Percentiles rank a stretch among this genome's conserved stretches.
phyloP scores from a whole-genome alignment of 2,113 vertebrate species.

The Spilogale gracilis region DNA sequence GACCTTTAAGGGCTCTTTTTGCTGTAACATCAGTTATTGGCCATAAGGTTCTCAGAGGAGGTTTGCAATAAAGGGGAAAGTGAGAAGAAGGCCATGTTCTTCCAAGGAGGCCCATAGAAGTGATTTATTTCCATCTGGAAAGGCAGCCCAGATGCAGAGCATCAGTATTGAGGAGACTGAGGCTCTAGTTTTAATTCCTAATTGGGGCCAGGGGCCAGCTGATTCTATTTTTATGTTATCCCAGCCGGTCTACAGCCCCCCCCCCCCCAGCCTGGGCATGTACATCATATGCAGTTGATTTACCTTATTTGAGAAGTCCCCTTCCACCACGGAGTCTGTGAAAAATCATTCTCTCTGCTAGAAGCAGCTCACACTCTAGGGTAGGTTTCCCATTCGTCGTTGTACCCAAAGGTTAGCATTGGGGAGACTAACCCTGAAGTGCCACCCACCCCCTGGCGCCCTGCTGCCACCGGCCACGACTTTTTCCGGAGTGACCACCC shows the following conservation, averaged over 20 bases:
- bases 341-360: not conserved
- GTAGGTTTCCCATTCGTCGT: not conserved
- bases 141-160: not conserved
- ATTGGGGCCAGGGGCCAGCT: not conserved
- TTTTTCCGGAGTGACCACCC: not conserved
- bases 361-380: not conserved
- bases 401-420: not conserved
- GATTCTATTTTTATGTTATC: not conserved
- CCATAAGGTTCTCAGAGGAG: not conserved
- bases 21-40: not conserved
- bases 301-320: not conserved
- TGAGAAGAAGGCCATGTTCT: not conserved
- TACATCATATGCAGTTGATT: not conserved
- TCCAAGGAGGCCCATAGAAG: not conserved
- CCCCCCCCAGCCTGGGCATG: no score
- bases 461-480: not conserved
- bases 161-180: not conserved
- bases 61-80: not conserved
- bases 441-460: no score
- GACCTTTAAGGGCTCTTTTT: not conserved
- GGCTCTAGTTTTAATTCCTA: not conserved
- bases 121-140: not conserved
- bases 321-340: not conserved
- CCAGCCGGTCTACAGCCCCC: no score
- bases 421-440: not conserved